Evolutionary conservation across 2,888 invertebrate species (phyloP).

Genomic region (Piscicola geometra): DNA sequence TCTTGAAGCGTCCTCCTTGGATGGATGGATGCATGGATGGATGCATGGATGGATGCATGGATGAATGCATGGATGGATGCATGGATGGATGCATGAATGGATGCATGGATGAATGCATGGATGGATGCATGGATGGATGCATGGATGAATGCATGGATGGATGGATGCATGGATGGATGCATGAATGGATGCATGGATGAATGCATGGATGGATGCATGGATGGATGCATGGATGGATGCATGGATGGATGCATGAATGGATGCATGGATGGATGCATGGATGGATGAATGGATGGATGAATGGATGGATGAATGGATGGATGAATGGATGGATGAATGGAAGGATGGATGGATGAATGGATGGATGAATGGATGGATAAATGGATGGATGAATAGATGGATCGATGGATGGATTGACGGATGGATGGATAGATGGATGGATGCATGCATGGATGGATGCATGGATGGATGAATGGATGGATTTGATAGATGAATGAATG

Average conservation of each 20-base stretch:
- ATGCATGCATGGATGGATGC: background rate
- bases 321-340: background rate
- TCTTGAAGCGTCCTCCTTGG: constrained; percentile 86
- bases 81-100: background rate
- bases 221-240: background rate
- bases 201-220: background rate
- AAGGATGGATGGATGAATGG: background rate
- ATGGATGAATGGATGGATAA: background rate
- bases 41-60: background rate
- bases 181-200: background rate
- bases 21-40: background rate
- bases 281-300: background rate
- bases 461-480: background rate
- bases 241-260: background rate
- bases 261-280: background rate
- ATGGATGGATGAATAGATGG: background rate
- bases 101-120: background rate
- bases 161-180: background rate
- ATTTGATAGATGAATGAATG: background rate
- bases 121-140: background rate
- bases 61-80: background rate
- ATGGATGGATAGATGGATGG: background rate
- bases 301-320: background rate
- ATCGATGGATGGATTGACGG: background rate
- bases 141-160: background rate